A percentile compares a stretch with the other conserved stretches of the same genome.
phyloP scores from a whole-genome alignment of 1,140 invertebrate species.

The Galleria mellonella region DNA sequence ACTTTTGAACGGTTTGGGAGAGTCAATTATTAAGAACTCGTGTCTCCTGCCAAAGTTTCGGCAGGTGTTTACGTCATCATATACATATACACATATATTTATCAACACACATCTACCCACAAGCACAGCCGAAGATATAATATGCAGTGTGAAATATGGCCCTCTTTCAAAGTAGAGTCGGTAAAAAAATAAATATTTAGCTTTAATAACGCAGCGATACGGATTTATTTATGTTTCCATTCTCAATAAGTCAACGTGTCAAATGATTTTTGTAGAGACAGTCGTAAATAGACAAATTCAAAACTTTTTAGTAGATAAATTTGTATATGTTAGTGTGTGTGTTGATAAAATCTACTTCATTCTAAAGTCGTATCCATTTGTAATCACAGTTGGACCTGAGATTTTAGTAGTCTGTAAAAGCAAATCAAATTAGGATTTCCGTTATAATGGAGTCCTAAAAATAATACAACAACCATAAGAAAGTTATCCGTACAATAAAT shows the following conservation, averaged over 20 bases:
- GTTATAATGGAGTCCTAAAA: not conserved
- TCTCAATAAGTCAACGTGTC: too few relatives aligned
- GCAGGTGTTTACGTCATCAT: conserved; percentile 32
- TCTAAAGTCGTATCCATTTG: too few relatives aligned
- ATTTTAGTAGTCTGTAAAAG: not conserved
- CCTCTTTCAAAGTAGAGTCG: conserved; percentile 15
- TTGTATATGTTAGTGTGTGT: too few relatives aligned
- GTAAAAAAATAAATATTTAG: conserved; percentile 6
- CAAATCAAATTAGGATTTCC: not conserved
- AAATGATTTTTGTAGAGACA: too few relatives aligned
- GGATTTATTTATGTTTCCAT: not conserved
- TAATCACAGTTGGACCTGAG: too few relatives aligned
- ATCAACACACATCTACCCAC: conserved; percentile 24
- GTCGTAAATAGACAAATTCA: too few relatives aligned
- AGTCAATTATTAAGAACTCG: conserved; percentile 53
- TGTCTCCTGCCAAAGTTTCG: conserved; percentile 65
- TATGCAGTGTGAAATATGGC: conserved; percentile 25
- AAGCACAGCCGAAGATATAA: conserved; percentile 19
- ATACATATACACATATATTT: too few relatives aligned
- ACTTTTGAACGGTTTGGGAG: conserved; percentile 50
- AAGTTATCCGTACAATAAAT: not conserved
- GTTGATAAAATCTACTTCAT: too few relatives aligned
- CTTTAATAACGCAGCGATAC: not conserved
- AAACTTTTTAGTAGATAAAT: too few relatives aligned
- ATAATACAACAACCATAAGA: not conserved